A percentile compares a stretch with the other conserved stretches of the same genome.
Evolutionary conservation across 2,113 vertebrate species (phyloP).

Genomic region (Colinus virginianus): DNA sequence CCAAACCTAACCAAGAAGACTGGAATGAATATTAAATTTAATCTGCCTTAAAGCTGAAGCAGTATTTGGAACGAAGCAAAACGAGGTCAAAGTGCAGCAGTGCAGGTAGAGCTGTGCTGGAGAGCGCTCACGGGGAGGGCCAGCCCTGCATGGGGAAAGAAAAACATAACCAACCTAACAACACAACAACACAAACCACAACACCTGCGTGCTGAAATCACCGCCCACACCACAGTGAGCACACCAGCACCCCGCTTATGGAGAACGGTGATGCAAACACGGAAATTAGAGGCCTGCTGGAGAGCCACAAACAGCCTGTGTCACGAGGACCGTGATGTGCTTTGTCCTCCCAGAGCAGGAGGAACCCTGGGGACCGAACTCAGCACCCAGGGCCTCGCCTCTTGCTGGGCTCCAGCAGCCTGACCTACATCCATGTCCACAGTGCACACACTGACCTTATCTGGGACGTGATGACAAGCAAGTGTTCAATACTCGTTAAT

Average conservation of each 20-base stretch:
- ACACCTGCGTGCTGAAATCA: neutral
- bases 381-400: neutral
- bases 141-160: neutral
- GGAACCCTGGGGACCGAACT: neutral
- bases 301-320: neutral
- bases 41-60: neutral
- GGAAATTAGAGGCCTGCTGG: neutral
- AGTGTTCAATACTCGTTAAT: conserved; percentile 20
- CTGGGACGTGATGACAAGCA: neutral
- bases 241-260: neutral
- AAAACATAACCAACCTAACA: neutral
- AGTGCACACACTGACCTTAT: neutral
- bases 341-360: neutral
- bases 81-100: neutral
- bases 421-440: neutral
- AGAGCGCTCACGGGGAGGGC: neutral
- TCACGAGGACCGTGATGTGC: neutral
- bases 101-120: too few species aligned
- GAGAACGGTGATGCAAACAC: neutral
- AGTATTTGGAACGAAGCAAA: neutral
- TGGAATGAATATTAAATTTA: neutral
- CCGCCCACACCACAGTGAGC: neutral
- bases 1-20: neutral
- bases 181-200: neutral
- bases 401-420: neutral